Percentiles rank a stretch among this genome's conserved stretches.
Conservation (phyloP, 2,888 invertebrate genomes). For the Scelioninae gen. 2 region DNA sequence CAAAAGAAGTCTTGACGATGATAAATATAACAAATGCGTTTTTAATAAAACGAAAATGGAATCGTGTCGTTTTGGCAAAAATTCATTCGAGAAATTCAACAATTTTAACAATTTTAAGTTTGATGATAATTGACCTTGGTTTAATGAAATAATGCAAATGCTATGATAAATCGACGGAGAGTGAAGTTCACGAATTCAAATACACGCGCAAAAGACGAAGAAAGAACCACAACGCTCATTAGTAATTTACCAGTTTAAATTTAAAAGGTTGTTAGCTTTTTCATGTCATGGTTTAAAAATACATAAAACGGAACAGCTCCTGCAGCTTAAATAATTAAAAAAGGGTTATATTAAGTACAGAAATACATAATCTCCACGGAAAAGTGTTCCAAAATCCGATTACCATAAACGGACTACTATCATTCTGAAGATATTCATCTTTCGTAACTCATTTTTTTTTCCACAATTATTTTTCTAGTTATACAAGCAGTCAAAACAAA, state of each 20-base stretch:
- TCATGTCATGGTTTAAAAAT: slow-evolving; percentile 26
- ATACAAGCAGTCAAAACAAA: too few species aligned
- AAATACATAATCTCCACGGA: too few species aligned
- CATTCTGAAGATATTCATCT: too few species aligned
- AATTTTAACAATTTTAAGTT: slow-evolving; percentile 55
- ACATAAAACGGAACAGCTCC: background rate
- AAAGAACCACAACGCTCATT: background rate
- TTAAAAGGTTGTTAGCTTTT: slow-evolving; percentile 45
- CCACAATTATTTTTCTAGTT: too few species aligned
- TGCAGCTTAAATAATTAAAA: background rate
- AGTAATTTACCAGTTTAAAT: slow-evolving; percentile 7
- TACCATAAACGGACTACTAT: too few species aligned
- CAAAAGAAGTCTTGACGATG: too few species aligned
- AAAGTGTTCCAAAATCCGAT: too few species aligned
- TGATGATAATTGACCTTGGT: slow-evolving; percentile 53
- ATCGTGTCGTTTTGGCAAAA: slow-evolving; percentile 46
- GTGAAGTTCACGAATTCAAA: background rate
- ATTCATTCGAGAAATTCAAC: slow-evolving; percentile 38
- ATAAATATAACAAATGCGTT: too few species aligned
- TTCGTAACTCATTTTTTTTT: too few species aligned
- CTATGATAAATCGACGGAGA: slow-evolving; percentile 12
- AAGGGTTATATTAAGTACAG: background rate
- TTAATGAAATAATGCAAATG: slow-evolving; percentile 28
- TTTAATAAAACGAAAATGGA: slow-evolving; percentile 42
- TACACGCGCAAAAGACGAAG: background rate